Conservation (phyloP, 2,888 invertebrate species). For the Andrena flavipes region DNA sequence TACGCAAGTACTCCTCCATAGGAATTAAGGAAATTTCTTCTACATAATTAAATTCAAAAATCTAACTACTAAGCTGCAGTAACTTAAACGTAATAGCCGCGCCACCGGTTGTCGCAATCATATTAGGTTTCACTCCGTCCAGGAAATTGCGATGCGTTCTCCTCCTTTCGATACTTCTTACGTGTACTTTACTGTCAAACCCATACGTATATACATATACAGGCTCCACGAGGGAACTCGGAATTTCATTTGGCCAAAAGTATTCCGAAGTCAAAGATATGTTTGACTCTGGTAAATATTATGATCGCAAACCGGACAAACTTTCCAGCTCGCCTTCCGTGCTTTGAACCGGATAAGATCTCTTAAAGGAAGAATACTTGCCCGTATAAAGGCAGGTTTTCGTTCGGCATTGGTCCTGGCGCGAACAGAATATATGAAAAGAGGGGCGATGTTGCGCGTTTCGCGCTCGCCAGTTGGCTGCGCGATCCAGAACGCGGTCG, state of each 20-base stretch:
- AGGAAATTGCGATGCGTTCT: background rate
- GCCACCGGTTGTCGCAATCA: background rate
- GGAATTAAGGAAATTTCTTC: background rate
- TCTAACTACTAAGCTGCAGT: no score
- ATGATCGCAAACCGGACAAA: slow-evolving; percentile 43
- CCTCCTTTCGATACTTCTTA: slow-evolving; percentile 5
- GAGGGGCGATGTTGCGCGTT: slow-evolving; percentile 9
- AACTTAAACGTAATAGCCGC: background rate
- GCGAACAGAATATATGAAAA: slow-evolving; percentile 45
- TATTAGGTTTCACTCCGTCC: background rate
- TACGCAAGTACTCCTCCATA: background rate
- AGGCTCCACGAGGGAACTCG: background rate
- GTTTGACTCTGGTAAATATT: slow-evolving; percentile 50
- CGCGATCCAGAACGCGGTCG: slow-evolving; percentile 33
- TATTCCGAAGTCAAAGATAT: slow-evolving; percentile 43
- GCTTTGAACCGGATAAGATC: slow-evolving; percentile 34
- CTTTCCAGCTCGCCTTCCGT: slow-evolving; percentile 29
- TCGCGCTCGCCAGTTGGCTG: background rate
- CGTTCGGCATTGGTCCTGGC: slow-evolving; percentile 30
- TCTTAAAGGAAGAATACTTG: slow-evolving; percentile 41
- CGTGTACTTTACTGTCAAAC: background rate
- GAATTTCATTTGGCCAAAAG: slow-evolving; percentile 48
- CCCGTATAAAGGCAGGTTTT: slow-evolving; percentile 33
- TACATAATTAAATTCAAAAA: background rate
- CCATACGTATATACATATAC: background rate